These are phyloP conservation scores for Drosophila aldrichi DNA, from an alignment of 2,888 invertebrate species.

Conservation along the genomic window DNA sequence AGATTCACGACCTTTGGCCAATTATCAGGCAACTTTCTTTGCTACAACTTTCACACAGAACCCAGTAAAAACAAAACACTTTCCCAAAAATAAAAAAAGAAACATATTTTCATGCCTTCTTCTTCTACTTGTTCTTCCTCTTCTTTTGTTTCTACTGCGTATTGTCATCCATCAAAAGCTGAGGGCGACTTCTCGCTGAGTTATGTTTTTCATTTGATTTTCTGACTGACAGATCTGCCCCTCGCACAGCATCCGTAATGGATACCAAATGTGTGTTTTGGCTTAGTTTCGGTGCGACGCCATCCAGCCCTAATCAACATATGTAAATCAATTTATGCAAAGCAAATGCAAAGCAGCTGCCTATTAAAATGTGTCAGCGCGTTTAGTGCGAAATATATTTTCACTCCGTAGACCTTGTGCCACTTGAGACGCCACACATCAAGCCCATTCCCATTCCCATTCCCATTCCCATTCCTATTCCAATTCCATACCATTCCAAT, in stretches of 20 bases:
- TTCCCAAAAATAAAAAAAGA: slow-evolving; percentile 40
- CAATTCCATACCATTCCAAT: slow-evolving; percentile 36
- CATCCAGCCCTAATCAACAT: slow-evolving; percentile 42
- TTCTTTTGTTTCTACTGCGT: slow-evolving; percentile 6
- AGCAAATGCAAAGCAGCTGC: slow-evolving; percentile 67
- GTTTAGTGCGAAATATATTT: slow-evolving; percentile 47
- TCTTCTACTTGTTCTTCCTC: background rate
- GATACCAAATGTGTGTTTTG: slow-evolving; percentile 57
- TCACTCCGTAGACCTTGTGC: slow-evolving; percentile 46
- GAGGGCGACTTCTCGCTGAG: slow-evolving; percentile 38
- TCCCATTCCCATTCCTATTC: slow-evolving; percentile 3
- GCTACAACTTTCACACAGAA: slow-evolving; percentile 64
- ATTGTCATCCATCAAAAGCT: slow-evolving; percentile 69
- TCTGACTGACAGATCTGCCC: slow-evolving; percentile 67
- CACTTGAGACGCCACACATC: slow-evolving; percentile 42
- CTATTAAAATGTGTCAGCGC: slow-evolving; percentile 42
- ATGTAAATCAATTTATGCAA: slow-evolving; percentile 45
- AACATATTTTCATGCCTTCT: slow-evolving; percentile 12
- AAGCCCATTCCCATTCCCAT: slow-evolving; percentile 21
- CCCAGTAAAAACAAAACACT: slow-evolving; percentile 43
- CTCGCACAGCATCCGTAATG: slow-evolving; percentile 53
- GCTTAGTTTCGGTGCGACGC: slow-evolving; percentile 19
- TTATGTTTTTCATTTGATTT: slow-evolving; percentile 71
- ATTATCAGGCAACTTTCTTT: slow-evolving; percentile 68
- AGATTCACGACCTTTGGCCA: slow-evolving; percentile 64